Conservation (phyloP, 2,797 vertebrate species). For the Allobates femoralis region DNA sequence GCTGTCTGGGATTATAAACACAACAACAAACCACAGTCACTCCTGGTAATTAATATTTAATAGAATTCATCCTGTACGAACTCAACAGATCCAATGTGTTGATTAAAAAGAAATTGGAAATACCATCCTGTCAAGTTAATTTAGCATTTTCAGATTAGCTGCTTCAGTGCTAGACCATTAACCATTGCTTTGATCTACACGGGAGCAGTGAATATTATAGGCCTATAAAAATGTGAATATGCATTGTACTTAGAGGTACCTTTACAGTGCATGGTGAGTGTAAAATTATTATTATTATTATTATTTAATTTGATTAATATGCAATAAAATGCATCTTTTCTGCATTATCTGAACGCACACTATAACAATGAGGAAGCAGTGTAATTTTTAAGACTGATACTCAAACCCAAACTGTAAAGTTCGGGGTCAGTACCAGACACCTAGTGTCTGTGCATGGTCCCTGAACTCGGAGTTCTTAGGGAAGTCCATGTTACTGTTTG, state of each 20-base stretch:
- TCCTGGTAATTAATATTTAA: constrained; percentile 62
- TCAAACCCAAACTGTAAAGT: too few relatives aligned
- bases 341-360: not conserved
- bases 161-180: constrained; percentile 44
- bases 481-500: too few relatives aligned
- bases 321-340: not conserved
- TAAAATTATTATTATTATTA: too few relatives aligned
- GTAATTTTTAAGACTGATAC: too few relatives aligned
- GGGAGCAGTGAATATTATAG: not conserved
- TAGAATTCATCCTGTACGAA: constrained; percentile 62
- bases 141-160: constrained; percentile 55
- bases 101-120: constrained; percentile 61
- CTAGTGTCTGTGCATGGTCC: too few relatives aligned
- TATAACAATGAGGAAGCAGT: not conserved
- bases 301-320: not conserved
- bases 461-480: too few relatives aligned
- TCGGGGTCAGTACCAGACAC: too few relatives aligned
- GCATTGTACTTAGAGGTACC: not conserved
- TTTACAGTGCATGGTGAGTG: not conserved
- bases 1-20: constrained; percentile 61
- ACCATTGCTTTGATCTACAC: constrained; percentile 17
- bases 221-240: not conserved
- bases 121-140: constrained; percentile 57
- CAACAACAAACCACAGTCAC: constrained; percentile 58
- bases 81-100: constrained; percentile 57